Evolutionary conservation across 2,797 vertebrate species (phyloP).

Genomic region (Todus mexicanus): DNA sequence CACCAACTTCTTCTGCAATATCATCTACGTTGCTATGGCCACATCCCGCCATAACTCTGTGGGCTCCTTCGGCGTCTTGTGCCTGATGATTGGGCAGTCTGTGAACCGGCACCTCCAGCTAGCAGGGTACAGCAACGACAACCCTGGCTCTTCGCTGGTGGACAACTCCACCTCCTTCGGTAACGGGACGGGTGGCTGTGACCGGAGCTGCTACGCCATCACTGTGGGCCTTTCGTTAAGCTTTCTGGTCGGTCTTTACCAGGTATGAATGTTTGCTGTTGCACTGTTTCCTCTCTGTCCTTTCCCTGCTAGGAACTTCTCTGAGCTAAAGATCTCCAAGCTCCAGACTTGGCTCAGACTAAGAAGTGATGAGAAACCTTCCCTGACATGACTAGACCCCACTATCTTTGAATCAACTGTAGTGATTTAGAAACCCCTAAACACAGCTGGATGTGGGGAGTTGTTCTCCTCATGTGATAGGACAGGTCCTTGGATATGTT

Average conservation of each 20-base stretch:
- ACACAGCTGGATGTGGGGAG: not conserved
- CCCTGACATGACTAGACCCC: not conserved
- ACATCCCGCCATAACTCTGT: constrained; percentile 60
- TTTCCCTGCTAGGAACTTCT: not conserved
- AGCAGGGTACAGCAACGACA: constrained; percentile 9
- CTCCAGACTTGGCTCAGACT: not conserved
- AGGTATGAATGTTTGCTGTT: not conserved
- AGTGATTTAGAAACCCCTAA: not conserved
- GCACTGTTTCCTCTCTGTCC: not conserved
- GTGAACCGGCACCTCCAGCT: constrained; percentile 63
- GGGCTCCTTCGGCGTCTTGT: constrained; percentile 63
- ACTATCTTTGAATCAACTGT: not conserved
- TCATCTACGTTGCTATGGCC: constrained; percentile 51
- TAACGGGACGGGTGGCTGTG: constrained; percentile 17
- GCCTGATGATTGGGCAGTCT: constrained; percentile 65
- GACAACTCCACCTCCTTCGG: not conserved
- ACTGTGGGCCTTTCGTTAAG: constrained; percentile 65
- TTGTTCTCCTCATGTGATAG: not conserved
- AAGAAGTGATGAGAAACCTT: not conserved
- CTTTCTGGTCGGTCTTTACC: constrained; percentile 65
- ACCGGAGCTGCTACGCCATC: constrained; percentile 66
- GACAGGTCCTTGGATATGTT: not conserved
- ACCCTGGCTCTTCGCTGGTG: not conserved
- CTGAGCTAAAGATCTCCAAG: not conserved
- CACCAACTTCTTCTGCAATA: constrained; percentile 70